Evolutionary conservation across 2,888 invertebrate species (phyloP).

Genomic region (Halictus quadricinctus): DNA sequence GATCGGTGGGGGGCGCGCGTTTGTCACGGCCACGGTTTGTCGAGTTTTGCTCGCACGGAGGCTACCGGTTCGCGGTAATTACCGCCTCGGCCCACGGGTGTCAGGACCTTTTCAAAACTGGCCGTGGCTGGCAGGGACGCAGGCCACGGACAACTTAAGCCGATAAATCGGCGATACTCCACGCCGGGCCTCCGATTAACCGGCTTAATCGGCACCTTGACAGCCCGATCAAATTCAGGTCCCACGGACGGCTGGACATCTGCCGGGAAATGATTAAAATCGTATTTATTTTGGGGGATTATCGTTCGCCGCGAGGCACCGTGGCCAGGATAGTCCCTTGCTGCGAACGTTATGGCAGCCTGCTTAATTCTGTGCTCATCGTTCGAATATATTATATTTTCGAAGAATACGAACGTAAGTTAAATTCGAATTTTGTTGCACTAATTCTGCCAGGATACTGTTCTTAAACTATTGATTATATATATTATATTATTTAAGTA

Average conservation of each 20-base stretch:
- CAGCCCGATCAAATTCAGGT: background rate
- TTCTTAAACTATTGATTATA: too few species aligned
- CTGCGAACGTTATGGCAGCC: too few species aligned
- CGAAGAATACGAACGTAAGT: too few species aligned
- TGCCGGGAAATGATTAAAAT: constrained; percentile 6
- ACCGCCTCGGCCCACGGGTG: background rate
- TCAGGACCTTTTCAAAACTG: background rate
- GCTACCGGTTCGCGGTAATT: background rate
- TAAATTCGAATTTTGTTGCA: too few species aligned
- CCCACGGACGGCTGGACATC: background rate
- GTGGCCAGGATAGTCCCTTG: too few species aligned
- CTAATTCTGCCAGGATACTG: too few species aligned
- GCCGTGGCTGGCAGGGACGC: background rate
- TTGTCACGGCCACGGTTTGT: background rate
- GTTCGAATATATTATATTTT: too few species aligned
- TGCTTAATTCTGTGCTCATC: too few species aligned
- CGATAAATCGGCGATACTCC: constrained; percentile 9
- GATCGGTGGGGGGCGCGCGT: background rate
- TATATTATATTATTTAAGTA: too few species aligned
- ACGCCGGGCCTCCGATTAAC: background rate
- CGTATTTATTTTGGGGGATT: background rate
- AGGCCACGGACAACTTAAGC: constrained; percentile 6
- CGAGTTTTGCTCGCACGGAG: background rate
- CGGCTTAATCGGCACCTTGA: background rate
- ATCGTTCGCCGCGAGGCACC: too few species aligned